phyloP scores from a whole-genome alignment of 2,113 vertebrate species.

The Phylloscopus whistleri region DNA sequence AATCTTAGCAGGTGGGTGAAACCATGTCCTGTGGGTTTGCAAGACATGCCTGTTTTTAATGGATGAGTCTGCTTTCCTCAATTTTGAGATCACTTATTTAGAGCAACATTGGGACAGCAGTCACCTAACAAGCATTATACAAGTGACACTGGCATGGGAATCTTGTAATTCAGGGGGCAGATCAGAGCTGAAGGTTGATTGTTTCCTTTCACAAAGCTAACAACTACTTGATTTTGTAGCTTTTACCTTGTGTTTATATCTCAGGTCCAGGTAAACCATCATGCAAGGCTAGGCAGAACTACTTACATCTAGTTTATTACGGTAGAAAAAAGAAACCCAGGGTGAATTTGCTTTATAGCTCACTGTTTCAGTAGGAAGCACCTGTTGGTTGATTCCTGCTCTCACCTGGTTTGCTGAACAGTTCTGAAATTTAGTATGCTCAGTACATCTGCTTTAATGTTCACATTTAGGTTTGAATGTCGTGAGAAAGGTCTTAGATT shows the following conservation, averaged over 20 bases:
- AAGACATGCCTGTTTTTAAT: neutral
- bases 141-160: neutral
- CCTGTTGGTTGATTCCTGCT: neutral
- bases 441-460: neutral
- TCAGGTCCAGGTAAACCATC: neutral
- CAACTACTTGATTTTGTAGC: neutral
- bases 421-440: neutral
- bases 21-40: neutral
- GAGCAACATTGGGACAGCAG: neutral
- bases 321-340: neutral
- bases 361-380: neutral
- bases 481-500: neutral
- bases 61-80: neutral
- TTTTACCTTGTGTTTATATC: neutral
- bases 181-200: neutral
- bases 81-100: neutral
- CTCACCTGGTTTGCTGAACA: neutral
- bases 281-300: neutral
- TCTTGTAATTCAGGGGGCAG: neutral
- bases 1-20: neutral
- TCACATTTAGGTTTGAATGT: neutral
- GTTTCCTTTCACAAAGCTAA: neutral
- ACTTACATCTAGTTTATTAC: neutral
- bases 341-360: neutral
- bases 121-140: neutral